Conservation (phyloP, 2,113 vertebrate genomes). For the Microtus montanus region DNA sequence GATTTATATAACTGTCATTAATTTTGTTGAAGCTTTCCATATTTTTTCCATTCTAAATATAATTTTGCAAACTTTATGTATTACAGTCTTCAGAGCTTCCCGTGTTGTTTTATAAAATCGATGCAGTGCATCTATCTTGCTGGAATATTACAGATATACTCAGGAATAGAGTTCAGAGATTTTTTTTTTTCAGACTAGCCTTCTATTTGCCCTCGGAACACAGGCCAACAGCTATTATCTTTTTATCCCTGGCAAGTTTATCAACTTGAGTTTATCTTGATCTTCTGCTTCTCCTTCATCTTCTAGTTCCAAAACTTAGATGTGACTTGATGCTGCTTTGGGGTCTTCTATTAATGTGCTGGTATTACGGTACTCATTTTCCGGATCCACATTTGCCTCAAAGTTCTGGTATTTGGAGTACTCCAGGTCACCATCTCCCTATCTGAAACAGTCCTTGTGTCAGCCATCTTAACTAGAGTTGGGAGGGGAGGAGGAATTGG, state of each 20-base stretch:
- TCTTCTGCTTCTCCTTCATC: constrained; percentile 99
- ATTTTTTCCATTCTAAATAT: neutral
- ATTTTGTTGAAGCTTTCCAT: neutral
- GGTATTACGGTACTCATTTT: neutral
- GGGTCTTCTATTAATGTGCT: neutral
- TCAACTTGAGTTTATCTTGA: constrained; percentile 98
- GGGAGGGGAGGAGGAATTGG: neutral
- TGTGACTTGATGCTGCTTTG: neutral
- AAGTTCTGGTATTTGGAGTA: neutral
- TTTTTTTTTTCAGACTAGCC: constrained; percentile 95
- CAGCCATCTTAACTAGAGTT: neutral
- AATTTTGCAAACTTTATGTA: neutral
- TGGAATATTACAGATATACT: constrained; percentile 99
- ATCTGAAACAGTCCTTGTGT: neutral
- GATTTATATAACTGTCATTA: neutral
- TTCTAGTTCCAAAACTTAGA: constrained; percentile 94
- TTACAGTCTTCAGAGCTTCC: neutral
- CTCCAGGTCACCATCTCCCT: neutral
- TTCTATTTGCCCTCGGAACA: constrained; percentile 96
- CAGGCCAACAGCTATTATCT: constrained; percentile 98
- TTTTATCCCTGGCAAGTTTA: constrained; percentile 99
- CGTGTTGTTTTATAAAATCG: neutral
- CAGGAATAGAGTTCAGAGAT: constrained; percentile 94
- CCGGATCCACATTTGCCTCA: neutral
- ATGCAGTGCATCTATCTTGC: constrained; percentile 58